phyloP scores from a whole-genome alignment of 2,797 vertebrate species.

The Cirrhinus mrigala region DNA sequence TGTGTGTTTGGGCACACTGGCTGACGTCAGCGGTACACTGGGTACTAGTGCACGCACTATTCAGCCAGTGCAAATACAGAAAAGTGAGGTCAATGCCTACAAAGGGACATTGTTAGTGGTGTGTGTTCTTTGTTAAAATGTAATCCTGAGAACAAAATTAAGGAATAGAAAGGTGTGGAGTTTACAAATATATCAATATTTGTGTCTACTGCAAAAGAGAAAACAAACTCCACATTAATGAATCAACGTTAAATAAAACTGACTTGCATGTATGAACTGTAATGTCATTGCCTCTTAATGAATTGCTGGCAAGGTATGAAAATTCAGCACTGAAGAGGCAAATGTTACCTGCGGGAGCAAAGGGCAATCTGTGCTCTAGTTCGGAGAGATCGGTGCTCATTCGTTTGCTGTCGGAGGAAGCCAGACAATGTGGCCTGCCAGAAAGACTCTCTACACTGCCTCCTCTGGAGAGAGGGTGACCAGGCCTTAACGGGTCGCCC shows the following conservation, averaged over 20 bases:
- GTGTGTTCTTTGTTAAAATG: conserved; percentile 27
- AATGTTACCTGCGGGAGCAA: conserved; percentile 86
- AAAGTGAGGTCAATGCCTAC: conserved; percentile 35
- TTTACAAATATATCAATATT: conserved; percentile 1
- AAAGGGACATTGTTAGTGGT: conserved; percentile 35
- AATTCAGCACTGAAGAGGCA: conserved; percentile 1
- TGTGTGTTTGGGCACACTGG: conserved; percentile 22
- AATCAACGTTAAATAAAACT: neutral
- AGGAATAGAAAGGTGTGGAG: conserved; percentile 8
- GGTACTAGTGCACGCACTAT: neutral
- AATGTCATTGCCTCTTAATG: neutral
- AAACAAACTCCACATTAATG: neutral
- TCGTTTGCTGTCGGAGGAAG: conserved; percentile 88
- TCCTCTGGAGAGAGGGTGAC: conserved; percentile 91
- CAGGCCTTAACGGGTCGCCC: conserved; percentile 88
- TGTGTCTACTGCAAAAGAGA: neutral
- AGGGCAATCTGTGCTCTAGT: conserved; percentile 89
- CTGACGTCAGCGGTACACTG: conserved; percentile 19
- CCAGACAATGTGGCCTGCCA: conserved; percentile 80
- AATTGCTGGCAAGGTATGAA: neutral
- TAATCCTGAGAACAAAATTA: conserved; percentile 18
- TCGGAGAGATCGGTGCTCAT: conserved; percentile 97
- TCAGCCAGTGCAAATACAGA: conserved; percentile 21
- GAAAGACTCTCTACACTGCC: conserved; percentile 95
- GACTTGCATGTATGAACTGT: conserved; percentile 5